phyloP scores from a whole-genome alignment of 2,888 invertebrate species.

The Petrolisthes manimaculis region DNA sequence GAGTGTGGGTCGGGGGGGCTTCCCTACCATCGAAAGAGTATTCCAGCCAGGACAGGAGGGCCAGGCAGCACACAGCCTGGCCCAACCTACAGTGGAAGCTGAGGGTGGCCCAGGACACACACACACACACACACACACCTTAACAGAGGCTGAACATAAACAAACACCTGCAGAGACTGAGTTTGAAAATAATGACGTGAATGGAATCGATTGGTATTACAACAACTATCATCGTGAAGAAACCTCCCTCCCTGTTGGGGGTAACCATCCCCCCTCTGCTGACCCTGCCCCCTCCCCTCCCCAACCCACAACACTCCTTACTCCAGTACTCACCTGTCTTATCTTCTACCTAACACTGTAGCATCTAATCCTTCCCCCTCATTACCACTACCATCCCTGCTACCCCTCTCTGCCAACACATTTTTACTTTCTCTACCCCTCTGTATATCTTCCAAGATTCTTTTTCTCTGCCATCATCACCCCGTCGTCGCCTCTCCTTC shows the following conservation, averaged over 20 bases:
- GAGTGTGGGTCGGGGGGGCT: constrained; percentile 45
- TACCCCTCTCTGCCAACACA: neutral
- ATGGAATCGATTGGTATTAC: constrained; percentile 61
- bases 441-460: neutral
- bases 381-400: neutral
- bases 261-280: constrained; percentile 39
- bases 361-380: neutral
- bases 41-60: constrained; percentile 29
- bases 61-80: constrained; percentile 12
- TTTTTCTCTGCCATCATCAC: neutral
- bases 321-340: neutral
- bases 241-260: constrained; percentile 50
- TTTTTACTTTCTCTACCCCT: neutral
- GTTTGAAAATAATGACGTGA: constrained; percentile 20
- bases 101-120: neutral
- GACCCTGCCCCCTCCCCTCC: neutral
- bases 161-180: constrained; percentile 17
- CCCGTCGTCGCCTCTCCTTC: neutral
- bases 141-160: neutral
- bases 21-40: constrained; percentile 46
- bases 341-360: neutral
- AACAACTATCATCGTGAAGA: constrained; percentile 62
- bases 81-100: constrained; percentile 19
- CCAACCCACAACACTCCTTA: neutral
- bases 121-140: neutral